Base-by-base conservation (phyloP, 2,113 vertebrate species). In the Macquaria australasica region DNA sequence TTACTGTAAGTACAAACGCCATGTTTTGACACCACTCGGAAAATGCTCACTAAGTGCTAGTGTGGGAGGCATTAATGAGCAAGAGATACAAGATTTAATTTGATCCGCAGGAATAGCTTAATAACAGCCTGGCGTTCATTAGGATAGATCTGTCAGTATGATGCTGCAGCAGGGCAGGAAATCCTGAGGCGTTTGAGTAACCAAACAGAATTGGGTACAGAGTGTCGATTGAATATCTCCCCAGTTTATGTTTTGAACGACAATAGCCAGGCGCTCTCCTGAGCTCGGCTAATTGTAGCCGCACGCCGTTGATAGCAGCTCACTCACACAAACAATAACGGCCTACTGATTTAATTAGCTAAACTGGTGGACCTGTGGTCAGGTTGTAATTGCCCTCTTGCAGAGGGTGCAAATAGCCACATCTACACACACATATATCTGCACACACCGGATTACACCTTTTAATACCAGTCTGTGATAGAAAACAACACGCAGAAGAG, bases 31-130 rank as follows among this genome's bases (percentile, higher is more conserved):
- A 88, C 77, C 55, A 91, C 73, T 77, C 83, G n/a, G 82, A 94
- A 92, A 82, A 89, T 74, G 60, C 77, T 77, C 86, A 51, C 83
- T 86, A 91, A 92, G 89, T 90, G 87, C 75, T 56, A 53, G 82
- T 86, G 93, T 94, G 89, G 93, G 93, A 88, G 89, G 92, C 87
- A 90, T 93, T 93, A 92, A 95, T 94, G 88, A 93, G 87, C 87
- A 69, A 60, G 66, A 71, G 72, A 81, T 64, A 85, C 70, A 76
- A 72, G 79, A 86, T 87, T 91, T 82, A 82, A 92, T 90, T 92
- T 90, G 84, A 87, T 86, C 81, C 63, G 39, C 58, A 85, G 88
- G 90, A 88, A 93, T 83, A 88, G 73, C 76, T 83, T 91, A 87
- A 94, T 89, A 84, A 63, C 87, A 84, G 82, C 62, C 83, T 64